Evolutionary conservation across 2,797 vertebrate species (phyloP).

Genomic region (Lithobates sylvaticus): DNA sequence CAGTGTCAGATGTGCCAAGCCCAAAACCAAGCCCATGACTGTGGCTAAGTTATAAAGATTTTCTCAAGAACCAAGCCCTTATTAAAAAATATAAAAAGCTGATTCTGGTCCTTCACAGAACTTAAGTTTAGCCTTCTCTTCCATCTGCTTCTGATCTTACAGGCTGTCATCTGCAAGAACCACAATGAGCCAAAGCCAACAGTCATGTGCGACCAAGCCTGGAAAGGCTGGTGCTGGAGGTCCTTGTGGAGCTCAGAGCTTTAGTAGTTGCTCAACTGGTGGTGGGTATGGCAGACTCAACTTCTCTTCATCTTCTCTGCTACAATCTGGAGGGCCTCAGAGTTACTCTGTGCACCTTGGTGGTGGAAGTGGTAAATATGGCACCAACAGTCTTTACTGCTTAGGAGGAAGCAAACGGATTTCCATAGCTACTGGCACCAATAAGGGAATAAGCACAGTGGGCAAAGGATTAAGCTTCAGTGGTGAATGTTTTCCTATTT

Average conservation of each 20-base stretch:
- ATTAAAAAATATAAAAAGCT: constrained; percentile 43
- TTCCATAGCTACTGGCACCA: constrained; percentile 36
- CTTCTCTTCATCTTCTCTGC: constrained; percentile 4
- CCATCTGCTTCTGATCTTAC: not conserved
- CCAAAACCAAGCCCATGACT: constrained; percentile 18
- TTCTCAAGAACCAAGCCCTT: constrained; percentile 40
- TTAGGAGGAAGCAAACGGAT: constrained; percentile 65
- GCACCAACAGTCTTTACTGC: constrained; percentile 68
- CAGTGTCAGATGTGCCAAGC: constrained; percentile 25
- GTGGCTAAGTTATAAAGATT: constrained; percentile 7
- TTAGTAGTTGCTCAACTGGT: constrained; percentile 40
- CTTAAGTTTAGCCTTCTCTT: not conserved
- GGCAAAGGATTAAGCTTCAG: constrained; percentile 28
- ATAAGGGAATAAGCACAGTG: not conserved
- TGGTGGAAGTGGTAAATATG: constrained; percentile 50
- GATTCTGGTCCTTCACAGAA: not conserved
- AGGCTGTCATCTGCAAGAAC: not conserved
- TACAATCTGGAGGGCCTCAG: constrained; percentile 6
- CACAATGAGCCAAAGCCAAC: constrained; percentile 30
- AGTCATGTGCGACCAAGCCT: not conserved
- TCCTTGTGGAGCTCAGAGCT: constrained; percentile 3
- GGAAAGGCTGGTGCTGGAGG: constrained; percentile 3
- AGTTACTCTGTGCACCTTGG: not conserved
- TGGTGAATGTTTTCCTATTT: constrained; percentile 40
- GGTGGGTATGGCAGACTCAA: constrained; percentile 19